These are phyloP conservation scores for Pao palembangensis DNA, from an alignment of 2,113 vertebrate genomes.

Conservation along the genomic window DNA sequence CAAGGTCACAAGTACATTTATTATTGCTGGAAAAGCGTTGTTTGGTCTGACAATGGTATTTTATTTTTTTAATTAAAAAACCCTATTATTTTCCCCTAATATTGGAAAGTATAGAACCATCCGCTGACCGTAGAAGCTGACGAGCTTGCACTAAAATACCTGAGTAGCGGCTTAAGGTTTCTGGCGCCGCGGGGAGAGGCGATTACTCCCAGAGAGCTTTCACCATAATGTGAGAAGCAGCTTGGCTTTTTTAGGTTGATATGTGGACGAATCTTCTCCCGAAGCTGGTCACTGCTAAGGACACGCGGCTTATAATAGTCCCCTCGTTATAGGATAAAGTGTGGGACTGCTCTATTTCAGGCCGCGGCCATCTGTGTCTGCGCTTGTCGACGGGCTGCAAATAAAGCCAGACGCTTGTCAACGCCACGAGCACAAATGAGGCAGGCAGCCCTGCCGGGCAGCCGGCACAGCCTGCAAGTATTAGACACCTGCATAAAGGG, in stretches of 20 bases:
- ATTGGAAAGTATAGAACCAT: too few relatives aligned
- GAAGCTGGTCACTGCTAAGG: constrained; percentile 51
- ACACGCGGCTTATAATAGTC: constrained; percentile 66
- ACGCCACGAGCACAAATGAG: constrained; percentile 41
- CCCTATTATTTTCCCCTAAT: too few relatives aligned
- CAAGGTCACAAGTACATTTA: constrained; percentile 35
- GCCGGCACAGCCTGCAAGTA: constrained; percentile 41
- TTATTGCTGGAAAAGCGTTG: constrained; percentile 14
- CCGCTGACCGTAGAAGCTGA: constrained; percentile 20
- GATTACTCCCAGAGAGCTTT: constrained; percentile 42
- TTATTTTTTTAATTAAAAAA: too few relatives aligned
- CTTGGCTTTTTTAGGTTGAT: constrained; percentile 61
- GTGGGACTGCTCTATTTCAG: constrained; percentile 65
- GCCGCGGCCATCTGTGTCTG: constrained; percentile 60
- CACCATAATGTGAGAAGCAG: constrained; percentile 66
- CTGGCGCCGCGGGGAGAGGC: constrained; percentile 34
- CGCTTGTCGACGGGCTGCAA: constrained; percentile 54
- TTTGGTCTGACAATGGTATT: constrained; percentile 6
- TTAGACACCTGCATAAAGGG: constrained; percentile 56
- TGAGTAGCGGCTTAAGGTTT: constrained; percentile 34
- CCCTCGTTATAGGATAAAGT: constrained; percentile 70
- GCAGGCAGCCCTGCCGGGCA: constrained; percentile 47
- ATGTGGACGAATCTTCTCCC: constrained; percentile 31
- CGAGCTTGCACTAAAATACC: constrained; percentile 25
- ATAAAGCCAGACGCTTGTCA: constrained; percentile 66